Evolutionary conservation across 2,113 vertebrate species (phyloP).

Genomic region (Neolamprologus toae): DNA sequence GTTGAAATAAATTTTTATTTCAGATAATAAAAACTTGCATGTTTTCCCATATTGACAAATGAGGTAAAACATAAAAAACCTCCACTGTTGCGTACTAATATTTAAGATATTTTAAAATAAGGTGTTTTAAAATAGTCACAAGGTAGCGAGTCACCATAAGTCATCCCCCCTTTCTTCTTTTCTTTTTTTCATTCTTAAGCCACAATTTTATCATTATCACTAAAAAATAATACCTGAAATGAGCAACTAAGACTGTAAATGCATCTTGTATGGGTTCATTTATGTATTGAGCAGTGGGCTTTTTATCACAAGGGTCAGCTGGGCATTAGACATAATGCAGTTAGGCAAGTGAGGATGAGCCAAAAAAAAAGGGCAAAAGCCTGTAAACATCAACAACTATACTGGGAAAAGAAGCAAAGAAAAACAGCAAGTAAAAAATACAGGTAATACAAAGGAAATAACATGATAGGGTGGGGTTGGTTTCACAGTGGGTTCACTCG

Average conservation of each 20-base stretch:
- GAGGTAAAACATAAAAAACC: background rate
- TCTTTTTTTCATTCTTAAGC: background rate
- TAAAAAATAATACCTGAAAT: background rate
- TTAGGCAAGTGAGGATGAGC: background rate
- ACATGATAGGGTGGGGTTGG: background rate
- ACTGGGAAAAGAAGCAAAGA: background rate
- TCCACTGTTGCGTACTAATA: background rate
- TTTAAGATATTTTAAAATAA: background rate
- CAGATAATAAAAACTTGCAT: background rate
- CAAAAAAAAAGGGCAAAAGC: background rate
- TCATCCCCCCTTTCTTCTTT: background rate
- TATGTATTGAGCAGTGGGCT: background rate
- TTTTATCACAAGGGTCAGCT: background rate
- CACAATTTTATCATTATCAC: background rate
- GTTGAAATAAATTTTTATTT: background rate
- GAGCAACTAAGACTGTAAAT: background rate
- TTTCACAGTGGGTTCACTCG: background rate
- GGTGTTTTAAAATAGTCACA: background rate
- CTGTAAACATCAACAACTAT: background rate
- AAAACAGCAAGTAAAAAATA: background rate
- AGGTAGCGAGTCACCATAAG: background rate
- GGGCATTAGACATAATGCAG: background rate
- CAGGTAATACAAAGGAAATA: background rate
- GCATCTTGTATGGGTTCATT: background rate
- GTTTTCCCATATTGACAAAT: background rate